A percentile compares a stretch with the other conserved stretches of the same genome.
phyloP scores from a whole-genome alignment of 2,888 invertebrate genomes.

The Pachydiplax longipennis region DNA sequence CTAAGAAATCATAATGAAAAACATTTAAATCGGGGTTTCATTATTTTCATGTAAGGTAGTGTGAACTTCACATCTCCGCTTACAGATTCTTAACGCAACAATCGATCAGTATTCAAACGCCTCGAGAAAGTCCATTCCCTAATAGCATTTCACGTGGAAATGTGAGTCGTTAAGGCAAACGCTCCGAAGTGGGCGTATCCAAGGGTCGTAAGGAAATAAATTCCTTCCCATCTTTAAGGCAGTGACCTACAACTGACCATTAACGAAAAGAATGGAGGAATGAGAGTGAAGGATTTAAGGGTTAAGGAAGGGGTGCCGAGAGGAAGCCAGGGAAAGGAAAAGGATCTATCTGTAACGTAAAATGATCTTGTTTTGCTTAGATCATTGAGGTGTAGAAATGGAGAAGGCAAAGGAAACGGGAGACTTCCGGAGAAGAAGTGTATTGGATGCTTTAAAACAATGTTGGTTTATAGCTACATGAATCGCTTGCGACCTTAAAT shows the following conservation, averaged over 20 bases:
- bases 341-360: neutral
- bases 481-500: no score
- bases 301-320: neutral
- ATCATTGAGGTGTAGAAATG: neutral
- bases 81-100: neutral
- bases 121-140: neutral
- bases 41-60: no score
- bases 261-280: neutral
- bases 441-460: neutral
- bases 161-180: neutral
- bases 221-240: neutral
- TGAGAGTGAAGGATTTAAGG: neutral
- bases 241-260: neutral
- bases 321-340: neutral
- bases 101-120: neutral
- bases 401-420: neutral
- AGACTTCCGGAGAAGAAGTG: neutral
- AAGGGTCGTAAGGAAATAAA: neutral
- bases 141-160: neutral
- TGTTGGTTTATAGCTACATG: no score
- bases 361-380: neutral
- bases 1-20: no score
- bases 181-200: neutral
- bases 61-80: no score
- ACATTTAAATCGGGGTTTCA: no score